A percentile compares a stretch with the other conserved stretches of the same genome.
Evolutionary conservation across 2,888 invertebrate genomes (phyloP).

Genomic region (Parochlus steinenii): DNA sequence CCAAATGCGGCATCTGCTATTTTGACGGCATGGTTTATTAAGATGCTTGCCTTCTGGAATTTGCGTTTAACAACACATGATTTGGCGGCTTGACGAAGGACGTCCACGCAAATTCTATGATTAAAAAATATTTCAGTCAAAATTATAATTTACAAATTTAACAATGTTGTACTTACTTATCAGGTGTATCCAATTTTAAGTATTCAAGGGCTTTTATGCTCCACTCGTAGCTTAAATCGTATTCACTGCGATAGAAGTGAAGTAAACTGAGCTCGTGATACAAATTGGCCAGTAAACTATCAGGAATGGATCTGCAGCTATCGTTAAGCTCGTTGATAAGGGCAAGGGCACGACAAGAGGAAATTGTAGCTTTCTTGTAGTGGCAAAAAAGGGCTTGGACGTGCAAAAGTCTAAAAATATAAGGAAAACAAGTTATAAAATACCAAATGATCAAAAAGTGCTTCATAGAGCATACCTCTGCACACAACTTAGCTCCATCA

Average conservation of each 20-base stretch:
- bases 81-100: conserved; percentile 71
- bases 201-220: conserved; percentile 56
- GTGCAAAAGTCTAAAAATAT: conserved; percentile 52
- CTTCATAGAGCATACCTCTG: conserved; percentile 39
- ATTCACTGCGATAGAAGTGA: conserved; percentile 73
- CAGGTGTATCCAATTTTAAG: conserved; percentile 43
- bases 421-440: conserved; percentile 12
- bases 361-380: conserved; percentile 58
- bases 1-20: conserved; percentile 47
- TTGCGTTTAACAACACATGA: conserved; percentile 79
- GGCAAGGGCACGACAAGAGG: conserved; percentile 41
- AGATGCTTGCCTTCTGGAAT: conserved; percentile 62
- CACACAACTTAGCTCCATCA: conserved; percentile 64
- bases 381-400: conserved; percentile 69
- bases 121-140: conserved; percentile 8
- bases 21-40: conserved; percentile 68
- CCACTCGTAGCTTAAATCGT: conserved; percentile 65
- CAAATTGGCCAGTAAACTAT: conserved; percentile 44
- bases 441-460: conserved; percentile 7
- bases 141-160: conserved; percentile 4
- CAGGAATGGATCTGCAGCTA: conserved; percentile 22
- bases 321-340: conserved; percentile 33
- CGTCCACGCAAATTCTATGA: conserved; percentile 54
- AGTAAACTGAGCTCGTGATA: conserved; percentile 71
- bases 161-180: conserved; percentile 32